A percentile compares a stretch with the other conserved stretches of the same genome.
Conservation (phyloP, 2,888 invertebrate species). For the Ceramica pisi region DNA sequence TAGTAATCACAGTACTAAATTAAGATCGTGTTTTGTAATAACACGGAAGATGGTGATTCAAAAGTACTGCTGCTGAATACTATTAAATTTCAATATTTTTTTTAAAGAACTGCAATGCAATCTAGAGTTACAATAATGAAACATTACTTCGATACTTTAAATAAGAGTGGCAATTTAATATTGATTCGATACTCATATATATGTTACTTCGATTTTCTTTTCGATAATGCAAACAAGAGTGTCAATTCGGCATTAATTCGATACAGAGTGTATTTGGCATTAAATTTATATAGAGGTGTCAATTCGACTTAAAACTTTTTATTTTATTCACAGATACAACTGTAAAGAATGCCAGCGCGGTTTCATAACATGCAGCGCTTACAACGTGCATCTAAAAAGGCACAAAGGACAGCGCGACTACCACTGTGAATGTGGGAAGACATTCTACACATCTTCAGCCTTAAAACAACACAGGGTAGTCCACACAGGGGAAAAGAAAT, state of each 20-base stretch:
- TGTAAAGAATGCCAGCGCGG: conserved; percentile 85
- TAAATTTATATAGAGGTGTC: too few species aligned
- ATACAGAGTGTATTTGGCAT: too few species aligned
- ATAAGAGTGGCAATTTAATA: too few species aligned
- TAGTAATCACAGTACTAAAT: too few species aligned
- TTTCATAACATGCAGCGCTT: conserved; percentile 85
- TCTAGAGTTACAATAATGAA: too few species aligned
- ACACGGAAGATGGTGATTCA: too few species aligned
- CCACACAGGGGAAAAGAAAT: conserved; percentile 87
- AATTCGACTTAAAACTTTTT: not conserved
- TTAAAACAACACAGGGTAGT: conserved; percentile 86
- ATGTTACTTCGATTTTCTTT: not conserved
- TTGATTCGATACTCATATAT: not conserved
- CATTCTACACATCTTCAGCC: conserved; percentile 86
- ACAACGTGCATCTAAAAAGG: conserved; percentile 84
- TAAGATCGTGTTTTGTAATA: too few species aligned
- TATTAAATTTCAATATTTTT: too few species aligned
- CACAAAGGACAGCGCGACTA: conserved; percentile 87
- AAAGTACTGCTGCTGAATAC: too few species aligned
- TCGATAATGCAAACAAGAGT: too few species aligned
- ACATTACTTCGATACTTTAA: too few species aligned
- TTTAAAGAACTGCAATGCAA: too few species aligned
- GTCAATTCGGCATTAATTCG: not conserved
- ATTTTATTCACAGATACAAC: conserved; percentile 76
- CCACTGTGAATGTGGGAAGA: conserved; percentile 87